phyloP scores from a whole-genome alignment of 2,888 invertebrate genomes.

The Drosophila mulleri region DNA sequence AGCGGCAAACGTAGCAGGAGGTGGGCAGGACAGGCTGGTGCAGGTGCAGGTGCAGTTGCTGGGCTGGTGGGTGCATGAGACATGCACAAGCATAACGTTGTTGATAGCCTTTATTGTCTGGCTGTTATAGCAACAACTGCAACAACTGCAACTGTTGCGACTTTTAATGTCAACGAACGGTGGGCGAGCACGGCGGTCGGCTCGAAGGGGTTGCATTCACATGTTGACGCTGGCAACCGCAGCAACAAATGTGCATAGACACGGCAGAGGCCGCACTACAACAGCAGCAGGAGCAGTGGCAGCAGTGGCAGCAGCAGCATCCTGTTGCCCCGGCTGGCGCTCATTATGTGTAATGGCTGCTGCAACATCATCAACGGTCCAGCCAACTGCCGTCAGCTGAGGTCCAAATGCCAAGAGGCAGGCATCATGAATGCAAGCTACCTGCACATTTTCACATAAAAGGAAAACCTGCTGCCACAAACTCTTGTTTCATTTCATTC shows the following conservation, averaged over 20 bases:
- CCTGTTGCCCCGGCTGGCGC: conserved; percentile 58
- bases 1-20: conserved; percentile 34
- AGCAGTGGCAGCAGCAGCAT: conserved; percentile 35
- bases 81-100: conserved; percentile 40
- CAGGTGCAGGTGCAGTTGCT: background rate
- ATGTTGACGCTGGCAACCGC: conserved; percentile 73
- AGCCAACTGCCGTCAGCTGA: conserved; percentile 25
- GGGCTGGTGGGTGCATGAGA: conserved; percentile 12
- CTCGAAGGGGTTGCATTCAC: conserved; percentile 14
- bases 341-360: conserved; percentile 77
- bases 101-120: conserved; percentile 75
- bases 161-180: conserved; percentile 72
- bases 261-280: conserved; percentile 31
- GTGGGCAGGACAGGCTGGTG: background rate
- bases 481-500: conserved; percentile 12
- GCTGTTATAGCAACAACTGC: conserved; percentile 55
- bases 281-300: conserved; percentile 2
- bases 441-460: conserved; percentile 66
- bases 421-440: conserved; percentile 67
- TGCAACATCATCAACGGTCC: conserved; percentile 34
- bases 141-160: conserved; percentile 68
- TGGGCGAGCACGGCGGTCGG: background rate
- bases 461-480: conserved; percentile 50
- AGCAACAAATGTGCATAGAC: conserved; percentile 74
- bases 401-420: conserved; percentile 53